These are phyloP conservation scores for Physeter macrocephalus DNA, from an alignment of 2,113 vertebrate species.

Conservation along the genomic window DNA sequence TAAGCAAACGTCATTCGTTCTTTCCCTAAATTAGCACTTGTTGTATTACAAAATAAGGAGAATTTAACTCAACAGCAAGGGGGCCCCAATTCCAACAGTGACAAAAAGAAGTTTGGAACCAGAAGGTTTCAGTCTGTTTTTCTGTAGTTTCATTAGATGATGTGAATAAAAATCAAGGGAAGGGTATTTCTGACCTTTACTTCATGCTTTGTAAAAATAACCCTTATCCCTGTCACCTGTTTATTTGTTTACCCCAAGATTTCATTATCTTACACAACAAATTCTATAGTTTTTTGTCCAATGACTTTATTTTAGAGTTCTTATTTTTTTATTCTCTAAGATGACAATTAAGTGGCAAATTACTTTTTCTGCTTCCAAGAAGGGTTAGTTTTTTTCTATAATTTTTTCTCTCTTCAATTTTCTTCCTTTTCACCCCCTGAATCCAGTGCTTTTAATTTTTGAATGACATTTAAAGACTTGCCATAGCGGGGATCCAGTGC, in stretches of 20 bases:
- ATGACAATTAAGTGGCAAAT: background rate
- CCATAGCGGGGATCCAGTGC: background rate
- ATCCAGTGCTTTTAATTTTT: slow-evolving; percentile 30
- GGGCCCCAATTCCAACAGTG: background rate
- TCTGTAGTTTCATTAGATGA: background rate
- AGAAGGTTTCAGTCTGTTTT: background rate
- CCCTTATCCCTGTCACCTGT: background rate
- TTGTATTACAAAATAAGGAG: background rate
- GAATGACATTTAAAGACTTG: slow-evolving; percentile 30
- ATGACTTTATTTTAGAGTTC: background rate
- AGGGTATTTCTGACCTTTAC: background rate
- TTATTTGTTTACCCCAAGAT: background rate
- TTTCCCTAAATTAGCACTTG: background rate
- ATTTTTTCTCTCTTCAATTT: background rate
- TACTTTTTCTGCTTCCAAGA: slow-evolving; percentile 11
- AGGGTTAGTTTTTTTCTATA: background rate
- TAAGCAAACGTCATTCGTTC: background rate
- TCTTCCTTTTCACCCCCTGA: background rate
- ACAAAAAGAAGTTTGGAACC: background rate
- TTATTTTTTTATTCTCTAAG: background rate
- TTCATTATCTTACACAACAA: background rate
- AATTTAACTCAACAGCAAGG: background rate
- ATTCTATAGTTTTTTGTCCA: background rate
- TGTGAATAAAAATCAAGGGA: background rate
- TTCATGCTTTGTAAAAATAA: background rate